These are phyloP conservation scores for Protobothrops flavoviridis DNA, from an alignment of 2,113 vertebrate species.

Conservation along the genomic window DNA sequence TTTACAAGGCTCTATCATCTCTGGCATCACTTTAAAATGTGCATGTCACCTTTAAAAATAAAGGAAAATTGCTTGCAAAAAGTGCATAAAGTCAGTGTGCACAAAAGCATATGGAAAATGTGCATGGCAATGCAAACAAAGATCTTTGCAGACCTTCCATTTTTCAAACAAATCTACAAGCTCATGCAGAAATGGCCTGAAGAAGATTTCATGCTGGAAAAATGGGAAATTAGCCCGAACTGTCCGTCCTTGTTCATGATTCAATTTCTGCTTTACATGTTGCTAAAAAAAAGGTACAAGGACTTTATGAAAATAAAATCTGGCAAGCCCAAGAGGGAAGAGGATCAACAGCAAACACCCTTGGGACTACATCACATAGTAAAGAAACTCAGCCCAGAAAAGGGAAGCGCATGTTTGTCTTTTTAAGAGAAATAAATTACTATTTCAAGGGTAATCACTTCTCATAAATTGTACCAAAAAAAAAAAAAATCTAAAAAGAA, in stretches of 20 bases:
- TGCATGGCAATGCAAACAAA: background rate
- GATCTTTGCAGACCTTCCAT: background rate
- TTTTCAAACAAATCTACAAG: background rate
- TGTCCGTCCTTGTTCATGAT: background rate
- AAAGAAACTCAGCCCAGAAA: background rate
- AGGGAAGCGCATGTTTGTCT: constrained; percentile 1
- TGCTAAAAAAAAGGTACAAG: background rate
- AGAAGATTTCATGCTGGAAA: background rate
- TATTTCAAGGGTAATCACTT: background rate
- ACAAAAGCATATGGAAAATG: background rate
- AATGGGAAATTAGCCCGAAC: background rate
- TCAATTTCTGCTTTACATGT: background rate
- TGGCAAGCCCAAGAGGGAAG: background rate
- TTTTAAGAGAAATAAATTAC: background rate
- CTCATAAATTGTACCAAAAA: background rate
- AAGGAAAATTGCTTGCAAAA: background rate
- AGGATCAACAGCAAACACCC: background rate
- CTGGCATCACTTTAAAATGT: background rate
- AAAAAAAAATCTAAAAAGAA: background rate
- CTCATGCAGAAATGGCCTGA: background rate
- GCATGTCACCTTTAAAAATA: background rate
- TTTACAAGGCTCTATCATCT: background rate
- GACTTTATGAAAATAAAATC: background rate
- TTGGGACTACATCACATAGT: background rate
- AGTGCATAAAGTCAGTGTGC: background rate